phyloP scores from a whole-genome alignment of 2,888 invertebrate genomes.

The Geophilus truncorum region DNA sequence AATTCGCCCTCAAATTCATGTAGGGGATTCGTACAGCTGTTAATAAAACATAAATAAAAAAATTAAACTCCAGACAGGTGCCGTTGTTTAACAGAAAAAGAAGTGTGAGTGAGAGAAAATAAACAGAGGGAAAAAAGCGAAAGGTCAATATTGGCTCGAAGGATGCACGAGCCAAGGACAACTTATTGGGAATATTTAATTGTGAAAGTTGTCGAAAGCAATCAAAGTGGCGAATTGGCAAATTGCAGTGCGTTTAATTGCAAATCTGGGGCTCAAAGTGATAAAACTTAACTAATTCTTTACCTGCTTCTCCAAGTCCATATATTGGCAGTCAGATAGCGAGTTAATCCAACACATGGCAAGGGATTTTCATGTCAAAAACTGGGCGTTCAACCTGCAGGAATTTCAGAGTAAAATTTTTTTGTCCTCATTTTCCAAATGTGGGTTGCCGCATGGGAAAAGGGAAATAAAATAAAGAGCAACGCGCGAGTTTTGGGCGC shows the following conservation, averaged over 20 bases:
- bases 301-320: conserved; percentile 4
- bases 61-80: neutral
- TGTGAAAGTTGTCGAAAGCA: neutral
- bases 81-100: neutral
- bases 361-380: neutral
- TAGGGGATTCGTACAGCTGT: conserved; percentile 6
- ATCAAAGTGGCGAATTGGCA: neutral
- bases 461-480: neutral
- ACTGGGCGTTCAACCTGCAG: neutral
- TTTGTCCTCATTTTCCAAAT: too few relatives aligned
- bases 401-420: neutral
- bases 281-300: neutral
- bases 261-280: neutral
- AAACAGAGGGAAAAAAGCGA: neutral
- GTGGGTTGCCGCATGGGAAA: too few relatives aligned
- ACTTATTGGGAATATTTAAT: neutral
- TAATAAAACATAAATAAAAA: neutral
- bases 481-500: neutral
- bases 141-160: conserved; percentile 10
- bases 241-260: neutral
- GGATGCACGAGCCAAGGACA: neutral
- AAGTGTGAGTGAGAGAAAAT: neutral
- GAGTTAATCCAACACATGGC: neutral
- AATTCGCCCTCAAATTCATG: conserved; percentile 3
- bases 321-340: conserved; percentile 8